phyloP scores from a whole-genome alignment of 2,797 vertebrate species.

The Enteromius treurensis region DNA sequence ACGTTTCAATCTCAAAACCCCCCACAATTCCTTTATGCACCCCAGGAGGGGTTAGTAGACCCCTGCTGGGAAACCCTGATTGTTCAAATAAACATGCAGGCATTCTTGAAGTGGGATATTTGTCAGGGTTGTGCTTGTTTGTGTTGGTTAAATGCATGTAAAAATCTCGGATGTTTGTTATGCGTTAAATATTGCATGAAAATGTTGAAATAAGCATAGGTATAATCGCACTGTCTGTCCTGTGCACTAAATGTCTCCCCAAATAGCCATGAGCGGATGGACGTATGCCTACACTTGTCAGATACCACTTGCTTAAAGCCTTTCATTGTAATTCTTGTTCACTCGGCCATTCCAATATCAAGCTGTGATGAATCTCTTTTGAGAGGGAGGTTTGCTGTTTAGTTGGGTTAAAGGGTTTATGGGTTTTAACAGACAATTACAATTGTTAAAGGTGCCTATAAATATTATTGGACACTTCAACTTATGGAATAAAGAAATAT shows the following conservation, averaged over 20 bases:
- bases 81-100: constrained; percentile 5
- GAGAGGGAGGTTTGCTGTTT: neutral
- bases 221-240: neutral
- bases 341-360: neutral
- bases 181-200: neutral
- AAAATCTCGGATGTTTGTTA: neutral
- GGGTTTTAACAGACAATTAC: neutral
- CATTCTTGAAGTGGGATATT: neutral
- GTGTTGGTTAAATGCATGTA: neutral
- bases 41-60: neutral
- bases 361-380: constrained; percentile 8
- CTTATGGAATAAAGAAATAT: neutral
- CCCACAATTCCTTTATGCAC: neutral
- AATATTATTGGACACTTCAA: neutral
- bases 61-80: constrained; percentile 4
- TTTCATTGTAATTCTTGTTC: constrained; percentile 13
- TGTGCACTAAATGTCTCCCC: neutral
- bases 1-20: neutral
- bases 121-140: neutral
- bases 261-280: neutral
- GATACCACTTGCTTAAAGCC: constrained; percentile 14
- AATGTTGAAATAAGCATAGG: neutral
- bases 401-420: neutral
- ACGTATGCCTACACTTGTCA: neutral
- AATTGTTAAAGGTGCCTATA: neutral